Conservation (phyloP, 2,888 invertebrate species). For the Neocrepidodera transversa region DNA sequence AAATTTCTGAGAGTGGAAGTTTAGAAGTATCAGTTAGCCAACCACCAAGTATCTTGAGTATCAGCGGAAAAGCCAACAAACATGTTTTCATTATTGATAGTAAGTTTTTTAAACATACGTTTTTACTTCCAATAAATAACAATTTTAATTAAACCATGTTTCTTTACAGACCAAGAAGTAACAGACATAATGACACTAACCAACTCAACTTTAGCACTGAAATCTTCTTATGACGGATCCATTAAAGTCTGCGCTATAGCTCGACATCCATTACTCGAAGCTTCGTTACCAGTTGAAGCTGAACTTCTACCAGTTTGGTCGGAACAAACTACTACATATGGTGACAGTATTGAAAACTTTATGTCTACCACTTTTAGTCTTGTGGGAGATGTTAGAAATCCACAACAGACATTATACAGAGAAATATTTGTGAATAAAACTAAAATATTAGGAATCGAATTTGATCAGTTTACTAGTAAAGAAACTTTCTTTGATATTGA, state of each 20-base stretch:
- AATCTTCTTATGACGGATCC: slow-evolving; percentile 76
- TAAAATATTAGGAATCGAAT: slow-evolving; percentile 88
- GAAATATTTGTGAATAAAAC: slow-evolving; percentile 87
- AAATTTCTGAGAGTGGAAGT: slow-evolving; percentile 78
- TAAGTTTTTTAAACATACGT: slow-evolving; percentile 50
- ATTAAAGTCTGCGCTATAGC: slow-evolving; percentile 80
- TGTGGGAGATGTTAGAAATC: slow-evolving; percentile 84
- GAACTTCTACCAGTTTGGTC: slow-evolving; percentile 92
- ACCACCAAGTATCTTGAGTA: slow-evolving; percentile 55
- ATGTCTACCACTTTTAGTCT: slow-evolving; percentile 85
- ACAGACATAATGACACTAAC: slow-evolving; percentile 78
- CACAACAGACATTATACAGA: slow-evolving; percentile 82
- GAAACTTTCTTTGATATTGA: slow-evolving; percentile 91
- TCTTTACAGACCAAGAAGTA: slow-evolving; percentile 66
- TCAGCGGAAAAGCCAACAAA: slow-evolving; percentile 61
- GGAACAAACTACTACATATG: slow-evolving; percentile 79
- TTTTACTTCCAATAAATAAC: background rate
- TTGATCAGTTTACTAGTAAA: slow-evolving; percentile 87
- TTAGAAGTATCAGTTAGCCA: slow-evolving; percentile 72
- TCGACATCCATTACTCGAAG: slow-evolving; percentile 82
- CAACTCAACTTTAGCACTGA: slow-evolving; percentile 80
- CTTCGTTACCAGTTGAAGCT: slow-evolving; percentile 85
- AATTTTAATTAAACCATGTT: background rate
- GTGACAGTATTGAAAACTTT: slow-evolving; percentile 69
- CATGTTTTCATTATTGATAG: slow-evolving; percentile 65